Evolutionary conservation across 2,797 vertebrate species (phyloP).

Genomic region (Carcharodon carcharias): DNA sequence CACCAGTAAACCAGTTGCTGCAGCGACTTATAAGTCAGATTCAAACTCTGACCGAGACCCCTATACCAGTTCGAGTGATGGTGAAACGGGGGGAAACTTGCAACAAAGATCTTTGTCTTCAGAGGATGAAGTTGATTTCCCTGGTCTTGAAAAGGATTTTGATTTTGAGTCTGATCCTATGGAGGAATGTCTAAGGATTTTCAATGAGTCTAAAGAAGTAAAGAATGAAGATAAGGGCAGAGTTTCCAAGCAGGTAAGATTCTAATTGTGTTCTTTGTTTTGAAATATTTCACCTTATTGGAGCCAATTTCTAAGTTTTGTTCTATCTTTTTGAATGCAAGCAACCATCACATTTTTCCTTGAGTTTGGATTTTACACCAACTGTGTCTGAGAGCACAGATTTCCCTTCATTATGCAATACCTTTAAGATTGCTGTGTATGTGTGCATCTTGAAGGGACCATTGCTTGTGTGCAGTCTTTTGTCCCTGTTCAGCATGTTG

Average conservation of each 20-base stretch:
- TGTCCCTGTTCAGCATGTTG: too few relatives aligned
- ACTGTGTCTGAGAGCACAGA: neutral
- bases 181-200: constrained; percentile 94
- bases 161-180: constrained; percentile 88
- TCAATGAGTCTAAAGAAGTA: constrained; percentile 88
- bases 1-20: neutral
- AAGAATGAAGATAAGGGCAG: constrained; percentile 91
- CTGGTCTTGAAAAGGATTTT: constrained; percentile 70
- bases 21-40: neutral
- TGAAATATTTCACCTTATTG: constrained; percentile 26
- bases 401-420: too few relatives aligned
- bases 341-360: neutral
- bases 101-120: constrained; percentile 54
- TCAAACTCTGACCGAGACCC: constrained; percentile 50
- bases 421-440: too few relatives aligned
- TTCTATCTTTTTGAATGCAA: neutral
- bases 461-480: too few relatives aligned
- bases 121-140: constrained; percentile 59
- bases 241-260: constrained; percentile 76
- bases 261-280: neutral
- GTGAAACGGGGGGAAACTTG: constrained; percentile 47
- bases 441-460: too few relatives aligned
- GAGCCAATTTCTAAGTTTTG: neutral
- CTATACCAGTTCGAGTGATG: constrained; percentile 55
- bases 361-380: neutral